Base-by-base conservation (phyloP, 35 echinoderm and acorn worm genomes). In the Amphiura filiformis region DNA sequence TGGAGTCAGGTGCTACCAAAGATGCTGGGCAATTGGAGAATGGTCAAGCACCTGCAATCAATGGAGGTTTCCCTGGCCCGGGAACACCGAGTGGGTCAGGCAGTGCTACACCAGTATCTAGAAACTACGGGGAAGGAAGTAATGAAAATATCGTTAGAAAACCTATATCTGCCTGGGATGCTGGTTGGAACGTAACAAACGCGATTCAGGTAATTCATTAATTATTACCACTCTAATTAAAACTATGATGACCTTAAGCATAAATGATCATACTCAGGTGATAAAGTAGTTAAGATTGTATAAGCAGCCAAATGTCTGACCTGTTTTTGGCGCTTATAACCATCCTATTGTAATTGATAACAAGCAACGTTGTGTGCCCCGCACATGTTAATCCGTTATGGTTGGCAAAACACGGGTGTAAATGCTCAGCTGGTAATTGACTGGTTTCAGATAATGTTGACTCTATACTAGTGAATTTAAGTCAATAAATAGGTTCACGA, bases 171-270 rank as follows among this genome's bases (percentile, higher is more conserved):
- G 31, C 77, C 14, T 88, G 86, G 86, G 86, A 88, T 88, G 86
- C 86, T 26, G 86, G 39, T 0, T 88, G 86, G 86, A 88, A 88
- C 32, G 86, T 88, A 49, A 88, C 86, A 11, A 88, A 88, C 56
- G 86, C 86, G 32, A 88, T 88, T 39, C 86, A 88, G 86, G 86
- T 80, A 80, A 88, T 4, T 70, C 44, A 11, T 52, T 52, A 20
- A 52, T 20, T 52, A 11, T 52, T 52, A 11, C 20, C 20, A 52
- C 7, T 52, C 7, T 52, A 11, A 52, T 11, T 11, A 52, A 11
- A 52, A 11, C 44, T 52, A 52, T 52, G 44, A 11, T 52, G 44
- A 52, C 7, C 44, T 52, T 52, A 11, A 20, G 7, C 20, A 11
- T 11, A 11, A 52, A 11, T 52, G 7, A 52, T 20, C 44, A 11